Evolutionary conservation across 2,113 vertebrate species (phyloP), one percentile per base, ranked within the genome.

Genomic region (Seriola dumerili): DNA sequence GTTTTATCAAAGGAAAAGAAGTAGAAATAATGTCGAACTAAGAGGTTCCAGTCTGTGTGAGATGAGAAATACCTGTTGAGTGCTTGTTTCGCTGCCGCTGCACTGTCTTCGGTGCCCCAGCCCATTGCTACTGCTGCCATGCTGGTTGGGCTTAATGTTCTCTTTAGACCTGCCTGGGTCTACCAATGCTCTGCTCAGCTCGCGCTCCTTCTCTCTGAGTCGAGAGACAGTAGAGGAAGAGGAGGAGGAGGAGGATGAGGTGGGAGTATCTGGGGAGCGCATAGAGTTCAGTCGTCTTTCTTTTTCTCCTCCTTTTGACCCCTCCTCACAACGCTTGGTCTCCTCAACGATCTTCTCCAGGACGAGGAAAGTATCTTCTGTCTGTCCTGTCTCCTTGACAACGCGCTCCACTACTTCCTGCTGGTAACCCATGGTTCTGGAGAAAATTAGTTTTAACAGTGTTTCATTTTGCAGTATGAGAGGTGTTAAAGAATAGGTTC

Each of bases 321-420:
- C 80, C 16, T 87, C 73, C 13, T 83, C 89, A 58, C 76, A 91
- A 52, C 57, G 87, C 4, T 92, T 92, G 42, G 86, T 97, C 91
- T 98, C 97, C 74, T 96, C 96, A 36, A 97, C 97, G 8, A 99
- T 99, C 85, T 96, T 96, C 86, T 99, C 97, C 67, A 99, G 92
- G 29, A 99, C 83, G 4, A 95, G 90, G 78, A 99, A 96, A 0
- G 98, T 97, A 55, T 99, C 98, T 59, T 96, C 96, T 0, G 95
- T 96, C 75, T 97, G 97, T 48, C 98, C 97, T 0, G 95, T 96
- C 23, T 95, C 94, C 82, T 88, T 90, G 73, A 99, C 96, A 36
- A 99, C 97, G n/a, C 96, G 97, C 84, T 98, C 97, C 48, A 99
- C 97, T 85, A 98, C 96, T 59, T 96, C 95, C 89, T 97, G 95